phyloP scores from a whole-genome alignment of 2,888 invertebrate genomes.

The Liodrosophila aerea region DNA sequence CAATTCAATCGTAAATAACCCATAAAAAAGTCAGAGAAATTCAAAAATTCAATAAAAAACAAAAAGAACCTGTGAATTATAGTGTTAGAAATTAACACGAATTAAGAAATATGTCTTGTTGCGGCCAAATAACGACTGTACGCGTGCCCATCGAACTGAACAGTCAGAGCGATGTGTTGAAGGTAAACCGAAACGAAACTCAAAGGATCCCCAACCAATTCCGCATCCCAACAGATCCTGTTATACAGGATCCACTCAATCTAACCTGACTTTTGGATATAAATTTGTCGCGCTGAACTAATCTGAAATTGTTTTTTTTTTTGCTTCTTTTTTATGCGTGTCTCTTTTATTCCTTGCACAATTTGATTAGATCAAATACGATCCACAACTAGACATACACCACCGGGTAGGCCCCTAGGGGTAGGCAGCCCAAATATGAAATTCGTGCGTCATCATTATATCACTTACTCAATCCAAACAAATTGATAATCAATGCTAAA shows the following conservation, averaged over 20 bases:
- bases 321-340: conserved; percentile 26
- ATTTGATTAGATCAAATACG: conserved; percentile 75
- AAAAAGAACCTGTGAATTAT: conserved; percentile 29
- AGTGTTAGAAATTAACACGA: conserved; percentile 16
- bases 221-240: conserved; percentile 1
- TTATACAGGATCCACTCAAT: conserved; percentile 1
- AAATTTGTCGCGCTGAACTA: conserved; percentile 40
- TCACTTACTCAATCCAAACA: conserved; percentile 43
- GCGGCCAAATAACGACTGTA: conserved; percentile 89
- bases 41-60: conserved; percentile 4
- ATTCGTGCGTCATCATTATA: conserved; percentile 55
- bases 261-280: conserved; percentile 36
- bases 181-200: conserved; percentile 84
- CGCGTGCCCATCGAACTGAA: conserved; percentile 89
- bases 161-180: conserved; percentile 90
- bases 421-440: conserved; percentile 32
- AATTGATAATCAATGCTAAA: conserved; percentile 42
- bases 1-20: conserved; percentile 4
- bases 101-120: conserved; percentile 84
- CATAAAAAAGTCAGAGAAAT: conserved; percentile 24
- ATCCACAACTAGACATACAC: conserved; percentile 77
- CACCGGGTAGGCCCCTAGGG: conserved; percentile 79
- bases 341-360: conserved; percentile 23
- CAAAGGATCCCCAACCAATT: conserved; percentile 6
- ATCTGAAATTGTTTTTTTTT: conserved; percentile 44